A percentile compares a stretch with the other conserved stretches of the same genome.
These are phyloP conservation scores for Gephyroberyx darwinii DNA, from an alignment of 2,797 vertebrate genomes.

Conservation along the genomic window DNA sequence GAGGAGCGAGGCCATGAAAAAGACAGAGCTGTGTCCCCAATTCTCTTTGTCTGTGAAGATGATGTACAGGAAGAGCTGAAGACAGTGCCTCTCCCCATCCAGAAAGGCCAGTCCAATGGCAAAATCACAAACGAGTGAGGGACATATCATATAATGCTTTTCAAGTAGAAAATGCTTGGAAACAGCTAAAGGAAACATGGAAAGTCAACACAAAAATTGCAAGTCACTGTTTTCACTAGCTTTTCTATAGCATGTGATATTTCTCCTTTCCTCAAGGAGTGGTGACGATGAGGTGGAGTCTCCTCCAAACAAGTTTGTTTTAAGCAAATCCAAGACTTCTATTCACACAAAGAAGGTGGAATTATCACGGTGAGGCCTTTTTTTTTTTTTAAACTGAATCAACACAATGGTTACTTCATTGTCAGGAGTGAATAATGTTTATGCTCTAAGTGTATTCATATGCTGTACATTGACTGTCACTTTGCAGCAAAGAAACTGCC, in stretches of 20 bases:
- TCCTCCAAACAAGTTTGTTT: conserved; percentile 40
- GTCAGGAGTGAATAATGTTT: background rate
- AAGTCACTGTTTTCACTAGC: background rate
- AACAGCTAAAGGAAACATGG: too few relatives aligned
- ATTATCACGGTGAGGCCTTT: conserved; percentile 27
- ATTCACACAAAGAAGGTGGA: conserved; percentile 26
- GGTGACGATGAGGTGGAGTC: conserved; percentile 32
- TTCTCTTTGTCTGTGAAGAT: conserved; percentile 63
- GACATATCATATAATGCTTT: background rate
- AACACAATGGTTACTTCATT: background rate
- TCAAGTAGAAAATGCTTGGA: background rate
- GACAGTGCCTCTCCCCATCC: background rate
- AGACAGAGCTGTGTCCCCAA: conserved; percentile 46
- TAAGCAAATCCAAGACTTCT: conserved; percentile 34
- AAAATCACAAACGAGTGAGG: conserved; percentile 49
- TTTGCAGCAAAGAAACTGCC: conserved; percentile 26
- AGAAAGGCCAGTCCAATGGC: conserved; percentile 26
- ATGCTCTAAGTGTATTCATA: background rate
- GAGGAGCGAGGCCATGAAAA: conserved; percentile 11
- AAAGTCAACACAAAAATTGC: background rate
- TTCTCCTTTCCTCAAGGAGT: conserved; percentile 23
- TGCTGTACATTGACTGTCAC: background rate
- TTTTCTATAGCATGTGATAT: background rate
- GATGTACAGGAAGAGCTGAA: conserved; percentile 40
- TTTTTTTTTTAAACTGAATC: background rate